Evolutionary conservation across 1,140 invertebrate species (phyloP).

Genomic region (Aphaenogaster floridana): DNA sequence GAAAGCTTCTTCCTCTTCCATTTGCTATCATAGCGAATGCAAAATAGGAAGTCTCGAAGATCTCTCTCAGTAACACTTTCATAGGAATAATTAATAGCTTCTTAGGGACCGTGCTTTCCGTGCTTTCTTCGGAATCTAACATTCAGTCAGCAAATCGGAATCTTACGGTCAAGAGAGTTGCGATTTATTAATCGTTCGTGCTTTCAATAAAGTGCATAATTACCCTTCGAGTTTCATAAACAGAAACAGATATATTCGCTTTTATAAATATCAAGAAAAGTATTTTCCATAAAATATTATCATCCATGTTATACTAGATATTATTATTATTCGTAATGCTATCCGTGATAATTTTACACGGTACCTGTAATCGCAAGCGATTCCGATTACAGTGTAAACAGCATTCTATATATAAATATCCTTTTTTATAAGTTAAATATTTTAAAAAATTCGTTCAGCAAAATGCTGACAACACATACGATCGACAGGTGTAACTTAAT

Average conservation of each 20-base stretch:
- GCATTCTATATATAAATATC: background rate
- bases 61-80: conserved; percentile 59
- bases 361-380: background rate
- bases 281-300: background rate
- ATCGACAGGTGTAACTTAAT: background rate
- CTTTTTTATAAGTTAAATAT: background rate
- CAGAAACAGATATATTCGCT: background rate
- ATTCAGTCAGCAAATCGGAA: conserved; percentile 45
- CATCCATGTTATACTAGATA: background rate
- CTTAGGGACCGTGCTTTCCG: conserved; percentile 9
- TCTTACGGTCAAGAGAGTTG: conserved; percentile 7
- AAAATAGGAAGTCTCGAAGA: conserved; percentile 47
- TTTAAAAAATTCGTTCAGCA: background rate
- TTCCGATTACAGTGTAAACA: background rate
- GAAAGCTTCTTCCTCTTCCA: conserved; percentile 29
- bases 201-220: conserved; percentile 46
- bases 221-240: conserved; percentile 16
- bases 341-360: background rate
- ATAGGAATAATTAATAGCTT: conserved; percentile 54
- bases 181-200: conserved; percentile 14
- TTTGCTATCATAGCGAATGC: conserved; percentile 27
- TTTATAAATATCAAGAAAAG: background rate
- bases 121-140: conserved; percentile 18
- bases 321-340: background rate
- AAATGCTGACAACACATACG: background rate